These are phyloP conservation scores for Achlya flavicornis DNA, from an alignment of 2,888 invertebrate genomes.

Conservation along the genomic window DNA sequence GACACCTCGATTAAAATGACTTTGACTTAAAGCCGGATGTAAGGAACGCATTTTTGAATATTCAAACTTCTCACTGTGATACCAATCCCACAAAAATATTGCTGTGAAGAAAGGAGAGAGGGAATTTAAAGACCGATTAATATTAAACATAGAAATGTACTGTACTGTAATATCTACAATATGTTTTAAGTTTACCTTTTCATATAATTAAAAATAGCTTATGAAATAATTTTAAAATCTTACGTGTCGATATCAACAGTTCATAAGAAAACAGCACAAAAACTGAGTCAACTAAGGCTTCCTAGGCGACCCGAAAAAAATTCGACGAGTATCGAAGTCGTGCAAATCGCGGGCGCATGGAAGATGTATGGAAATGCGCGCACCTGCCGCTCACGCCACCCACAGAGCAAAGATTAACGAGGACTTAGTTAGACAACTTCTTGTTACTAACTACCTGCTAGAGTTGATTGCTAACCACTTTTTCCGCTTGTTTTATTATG, in stretches of 20 bases:
- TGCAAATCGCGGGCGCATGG: slow-evolving; percentile 28
- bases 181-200: too few relatives aligned
- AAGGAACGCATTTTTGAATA: neutral
- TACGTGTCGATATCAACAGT: neutral
- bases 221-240: neutral
- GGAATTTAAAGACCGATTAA: too few relatives aligned
- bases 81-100: too few relatives aligned
- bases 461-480: slow-evolving; percentile 33
- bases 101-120: too few relatives aligned
- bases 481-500: slow-evolving; percentile 15
- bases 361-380: slow-evolving; percentile 45
- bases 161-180: too few relatives aligned
- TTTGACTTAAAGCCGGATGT: neutral
- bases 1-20: neutral
- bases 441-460: slow-evolving; percentile 25
- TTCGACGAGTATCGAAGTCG: slow-evolving; percentile 20
- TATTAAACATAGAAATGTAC: neutral
- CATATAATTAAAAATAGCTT: too few relatives aligned
- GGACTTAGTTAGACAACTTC: slow-evolving; percentile 21
- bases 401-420: slow-evolving; percentile 39
- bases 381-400: slow-evolving; percentile 40
- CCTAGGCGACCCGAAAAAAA: slow-evolving; percentile 19
- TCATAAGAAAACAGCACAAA: neutral
- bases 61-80: too few relatives aligned
- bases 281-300: slow-evolving; percentile 18